Percentiles rank a stretch among this genome's conserved stretches.
phyloP scores from a whole-genome alignment of 2,888 invertebrate species.

The Gnatocerus cornutus region DNA sequence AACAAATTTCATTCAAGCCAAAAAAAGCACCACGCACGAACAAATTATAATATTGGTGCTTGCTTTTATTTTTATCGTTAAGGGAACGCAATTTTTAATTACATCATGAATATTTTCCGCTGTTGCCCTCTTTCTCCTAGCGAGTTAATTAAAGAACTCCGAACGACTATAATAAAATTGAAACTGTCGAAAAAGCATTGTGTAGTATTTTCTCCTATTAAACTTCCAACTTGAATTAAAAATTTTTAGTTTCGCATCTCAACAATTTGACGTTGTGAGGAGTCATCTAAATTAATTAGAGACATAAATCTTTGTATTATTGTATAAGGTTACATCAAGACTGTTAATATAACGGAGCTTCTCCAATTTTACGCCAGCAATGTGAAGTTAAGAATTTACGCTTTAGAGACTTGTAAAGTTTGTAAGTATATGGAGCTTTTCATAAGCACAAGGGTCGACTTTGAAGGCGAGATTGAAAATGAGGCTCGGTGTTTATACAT shows the following conservation, averaged over 20 bases:
- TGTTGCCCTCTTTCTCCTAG: neutral
- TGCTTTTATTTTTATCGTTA: no score
- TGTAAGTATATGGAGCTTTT: constrained; percentile 39
- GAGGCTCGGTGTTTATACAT: neutral
- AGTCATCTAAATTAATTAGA: constrained; percentile 42
- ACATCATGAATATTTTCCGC: no score
- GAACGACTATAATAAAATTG: constrained; percentile 23
- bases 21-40: no score
- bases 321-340: constrained; percentile 29
- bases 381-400: constrained; percentile 47
- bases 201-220: constrained; percentile 6
- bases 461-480: neutral
- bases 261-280: no score
- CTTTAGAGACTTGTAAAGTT: constrained; percentile 42
- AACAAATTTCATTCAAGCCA: neutral
- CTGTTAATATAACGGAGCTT: constrained; percentile 25
- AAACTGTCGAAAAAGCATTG: constrained; percentile 1
- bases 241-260: no score
- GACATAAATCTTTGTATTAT: constrained; percentile 37
- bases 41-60: no score
- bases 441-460: constrained; percentile 2
- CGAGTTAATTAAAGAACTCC: constrained; percentile 23
- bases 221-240: no score
- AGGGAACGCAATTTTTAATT: no score
- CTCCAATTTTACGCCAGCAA: constrained; percentile 40